phyloP scores from a whole-genome alignment of 2,888 invertebrate genomes.

The Platypus cylindrus region DNA sequence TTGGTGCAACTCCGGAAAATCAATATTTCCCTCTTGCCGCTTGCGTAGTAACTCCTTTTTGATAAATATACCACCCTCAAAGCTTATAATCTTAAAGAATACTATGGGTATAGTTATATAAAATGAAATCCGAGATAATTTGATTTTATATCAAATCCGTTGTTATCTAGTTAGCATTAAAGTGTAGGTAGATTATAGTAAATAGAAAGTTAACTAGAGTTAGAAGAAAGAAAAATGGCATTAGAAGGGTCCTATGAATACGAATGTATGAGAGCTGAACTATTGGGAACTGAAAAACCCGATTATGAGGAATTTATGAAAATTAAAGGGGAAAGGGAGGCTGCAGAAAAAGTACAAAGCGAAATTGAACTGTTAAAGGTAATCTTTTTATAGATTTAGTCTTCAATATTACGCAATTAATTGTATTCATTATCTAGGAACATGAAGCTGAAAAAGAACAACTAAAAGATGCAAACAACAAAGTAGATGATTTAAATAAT shows the following conservation, averaged over 20 bases:
- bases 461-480: conserved; percentile 51
- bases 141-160: too few relatives aligned
- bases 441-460: conserved; percentile 51
- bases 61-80: too few relatives aligned
- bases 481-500: conserved; percentile 66
- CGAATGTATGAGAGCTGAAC: conserved; percentile 66
- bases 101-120: too few relatives aligned
- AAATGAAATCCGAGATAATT: too few relatives aligned
- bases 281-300: conserved; percentile 59
- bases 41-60: too few relatives aligned
- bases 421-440: conserved; percentile 31
- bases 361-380: conserved; percentile 31
- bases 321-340: conserved; percentile 36
- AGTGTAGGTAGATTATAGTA: background rate
- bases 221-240: conserved; percentile 8
- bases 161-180: too few relatives aligned
- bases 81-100: too few relatives aligned
- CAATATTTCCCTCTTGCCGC: too few relatives aligned
- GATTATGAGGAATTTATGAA: conserved; percentile 52
- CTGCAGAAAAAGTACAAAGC: conserved; percentile 36
- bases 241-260: conserved; percentile 48
- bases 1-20: too few relatives aligned
- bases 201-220: too few relatives aligned
- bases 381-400: background rate
- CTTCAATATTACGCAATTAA: background rate